These are phyloP conservation scores for Watsonalla binaria DNA, from an alignment of 2,888 invertebrate genomes.

Conservation along the genomic window DNA sequence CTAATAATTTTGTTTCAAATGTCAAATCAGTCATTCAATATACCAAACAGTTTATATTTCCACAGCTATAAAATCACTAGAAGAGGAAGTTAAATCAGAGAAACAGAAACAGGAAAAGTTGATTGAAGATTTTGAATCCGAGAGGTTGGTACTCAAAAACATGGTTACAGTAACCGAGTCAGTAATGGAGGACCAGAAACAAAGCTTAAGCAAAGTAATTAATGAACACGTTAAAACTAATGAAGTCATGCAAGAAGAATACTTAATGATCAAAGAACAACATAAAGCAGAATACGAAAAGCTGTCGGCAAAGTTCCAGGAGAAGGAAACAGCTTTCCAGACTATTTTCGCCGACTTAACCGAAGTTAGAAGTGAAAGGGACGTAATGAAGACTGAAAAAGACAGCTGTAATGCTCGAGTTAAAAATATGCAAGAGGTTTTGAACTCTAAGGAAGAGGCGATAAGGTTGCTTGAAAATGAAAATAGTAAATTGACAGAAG, in stretches of 20 bases:
- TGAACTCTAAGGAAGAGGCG: conserved; percentile 18
- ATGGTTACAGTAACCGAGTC: conserved; percentile 59
- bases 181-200: conserved; percentile 56
- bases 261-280: conserved; percentile 21
- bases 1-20: too few relatives aligned
- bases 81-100: conserved; percentile 41
- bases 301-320: conserved; percentile 23
- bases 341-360: conserved; percentile 25
- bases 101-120: conserved; percentile 46
- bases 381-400: conserved; percentile 18
- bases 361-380: conserved; percentile 20
- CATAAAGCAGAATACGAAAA: conserved; percentile 21
- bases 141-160: conserved; percentile 49
- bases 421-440: conserved; percentile 16
- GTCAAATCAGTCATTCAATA: too few relatives aligned
- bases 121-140: conserved; percentile 50
- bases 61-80: conserved; percentile 40
- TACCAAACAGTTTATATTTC: too few relatives aligned
- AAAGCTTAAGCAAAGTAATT: conserved; percentile 35
- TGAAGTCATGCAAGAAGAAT: conserved; percentile 33
- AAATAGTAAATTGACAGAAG: conserved; percentile 18
- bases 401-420: conserved; percentile 17
- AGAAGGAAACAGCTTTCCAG: conserved; percentile 27
- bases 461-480: conserved; percentile 22
- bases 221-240: conserved; percentile 33